Evolutionary conservation across 2,113 vertebrate genomes (phyloP), one percentile per base, ranked within the genome.

Genomic region (Gyps fulvus): DNA sequence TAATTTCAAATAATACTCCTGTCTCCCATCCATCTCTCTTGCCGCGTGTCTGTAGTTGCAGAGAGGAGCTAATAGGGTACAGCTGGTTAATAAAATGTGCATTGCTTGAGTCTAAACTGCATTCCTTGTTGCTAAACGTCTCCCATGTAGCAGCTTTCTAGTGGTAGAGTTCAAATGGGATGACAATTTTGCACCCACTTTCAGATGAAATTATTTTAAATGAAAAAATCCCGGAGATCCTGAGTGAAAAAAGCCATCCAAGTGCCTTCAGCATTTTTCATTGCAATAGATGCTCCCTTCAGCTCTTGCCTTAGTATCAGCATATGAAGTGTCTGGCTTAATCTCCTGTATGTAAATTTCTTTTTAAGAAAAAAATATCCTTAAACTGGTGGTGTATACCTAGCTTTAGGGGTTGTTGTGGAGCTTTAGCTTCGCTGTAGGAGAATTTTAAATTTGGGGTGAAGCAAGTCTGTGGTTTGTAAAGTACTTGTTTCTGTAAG

Each of bases 181-280:
- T 12, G 2, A 58, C 27, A 65, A 18, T 70, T 93, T 87, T 90
- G 70, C 36, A 85, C 55, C 49, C 42, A 9, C 74, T 87, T 91
- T 38, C 54, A 76, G 54, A 59, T 69, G 15, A 89, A 87, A 80
- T 59, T 0, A 58, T 87, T 81, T 87, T 47, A 78, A 88, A 73
- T 63, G 13, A 57, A 83, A 78, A 83, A 43, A 40, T 59, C 63
- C 19, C 71, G 36, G 81, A 43, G 59, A 83, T 65, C 26, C 49
- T 70, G 32, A 49, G 34, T 73, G 20, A 87, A 69, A 65, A 54
- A 83, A 94, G 42, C 58, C 62, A 62, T 76, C 58, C 66, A 45
- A 90, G 47, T 36, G 82, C 84, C 50, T 90, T 83, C 59, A 93
- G 70, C 50, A 1, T 73, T 95, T 96, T 91, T 94, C 74, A 66